A percentile compares a stretch with the other conserved stretches of the same genome.
Evolutionary conservation across 2,113 vertebrate species (phyloP).

Genomic region (Furnarius figulus): DNA sequence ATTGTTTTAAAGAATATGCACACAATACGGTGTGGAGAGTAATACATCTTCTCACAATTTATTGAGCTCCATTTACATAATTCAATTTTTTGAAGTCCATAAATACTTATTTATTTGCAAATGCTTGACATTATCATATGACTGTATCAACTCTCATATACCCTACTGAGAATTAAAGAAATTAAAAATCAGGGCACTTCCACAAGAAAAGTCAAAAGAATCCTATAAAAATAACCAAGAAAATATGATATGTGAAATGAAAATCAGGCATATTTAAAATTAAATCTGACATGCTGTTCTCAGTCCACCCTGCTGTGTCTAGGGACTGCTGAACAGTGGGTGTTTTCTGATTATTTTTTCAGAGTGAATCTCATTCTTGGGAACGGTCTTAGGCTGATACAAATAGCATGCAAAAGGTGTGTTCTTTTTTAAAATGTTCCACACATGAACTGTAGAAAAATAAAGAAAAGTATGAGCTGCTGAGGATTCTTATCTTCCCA

Average conservation of each 20-base stretch:
- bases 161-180: background rate
- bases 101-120: slow-evolving; percentile 33
- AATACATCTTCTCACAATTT: background rate
- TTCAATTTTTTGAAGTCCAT: background rate
- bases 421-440: background rate
- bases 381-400: background rate
- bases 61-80: background rate
- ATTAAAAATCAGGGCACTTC: background rate
- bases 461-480: background rate
- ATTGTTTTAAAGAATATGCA: background rate
- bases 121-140: background rate
- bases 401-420: background rate
- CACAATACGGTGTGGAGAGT: background rate
- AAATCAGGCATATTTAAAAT: background rate
- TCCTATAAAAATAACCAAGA: background rate
- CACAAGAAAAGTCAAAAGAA: background rate
- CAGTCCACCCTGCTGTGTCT: background rate
- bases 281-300: background rate
- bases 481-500: background rate
- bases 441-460: background rate
- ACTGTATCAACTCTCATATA: background rate
- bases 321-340: background rate
- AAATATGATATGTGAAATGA: background rate
- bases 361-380: background rate
- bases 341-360: background rate